A percentile compares a stretch with the other conserved stretches of the same genome.
Conservation (phyloP, 2,797 vertebrate genomes). For the Liasis olivaceus region DNA sequence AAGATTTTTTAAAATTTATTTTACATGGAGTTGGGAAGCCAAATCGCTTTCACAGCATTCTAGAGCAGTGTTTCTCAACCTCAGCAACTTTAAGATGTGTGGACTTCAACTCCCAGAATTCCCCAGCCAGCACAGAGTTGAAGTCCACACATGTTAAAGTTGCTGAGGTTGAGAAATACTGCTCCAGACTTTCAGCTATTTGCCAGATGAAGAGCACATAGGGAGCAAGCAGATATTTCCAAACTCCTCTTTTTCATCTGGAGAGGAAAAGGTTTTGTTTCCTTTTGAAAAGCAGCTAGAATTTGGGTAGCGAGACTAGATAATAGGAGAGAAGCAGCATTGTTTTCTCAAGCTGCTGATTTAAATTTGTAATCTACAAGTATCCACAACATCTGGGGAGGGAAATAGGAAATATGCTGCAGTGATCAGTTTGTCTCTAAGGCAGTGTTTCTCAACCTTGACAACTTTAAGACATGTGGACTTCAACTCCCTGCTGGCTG, state of each 20-base stretch:
- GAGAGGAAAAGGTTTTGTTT: neutral
- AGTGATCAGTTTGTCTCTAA: neutral
- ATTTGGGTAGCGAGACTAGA: neutral
- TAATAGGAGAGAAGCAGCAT: neutral
- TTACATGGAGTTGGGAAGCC: neutral
- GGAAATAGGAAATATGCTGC: neutral
- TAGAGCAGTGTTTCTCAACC: neutral
- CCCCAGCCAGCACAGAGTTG: neutral
- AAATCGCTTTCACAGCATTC: neutral
- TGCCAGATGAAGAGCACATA: neutral
- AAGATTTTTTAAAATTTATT: neutral
- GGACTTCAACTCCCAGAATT: neutral
- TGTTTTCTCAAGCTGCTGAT: neutral
- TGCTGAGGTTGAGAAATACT: neutral
- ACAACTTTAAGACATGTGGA: too few species aligned
- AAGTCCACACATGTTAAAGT: neutral
- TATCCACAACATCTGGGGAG: neutral
- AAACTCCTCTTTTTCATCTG: neutral
- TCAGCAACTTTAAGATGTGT: neutral
- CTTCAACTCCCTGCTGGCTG: neutral
- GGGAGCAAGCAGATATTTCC: neutral
- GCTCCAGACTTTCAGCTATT: neutral
- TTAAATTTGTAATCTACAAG: neutral
- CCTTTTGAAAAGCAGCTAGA: neutral
- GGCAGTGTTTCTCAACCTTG: too few species aligned